Evolutionary conservation across 2,888 invertebrate species (phyloP), one percentile per base, ranked within the genome.

Genomic region (Lasioglossum morio): DNA sequence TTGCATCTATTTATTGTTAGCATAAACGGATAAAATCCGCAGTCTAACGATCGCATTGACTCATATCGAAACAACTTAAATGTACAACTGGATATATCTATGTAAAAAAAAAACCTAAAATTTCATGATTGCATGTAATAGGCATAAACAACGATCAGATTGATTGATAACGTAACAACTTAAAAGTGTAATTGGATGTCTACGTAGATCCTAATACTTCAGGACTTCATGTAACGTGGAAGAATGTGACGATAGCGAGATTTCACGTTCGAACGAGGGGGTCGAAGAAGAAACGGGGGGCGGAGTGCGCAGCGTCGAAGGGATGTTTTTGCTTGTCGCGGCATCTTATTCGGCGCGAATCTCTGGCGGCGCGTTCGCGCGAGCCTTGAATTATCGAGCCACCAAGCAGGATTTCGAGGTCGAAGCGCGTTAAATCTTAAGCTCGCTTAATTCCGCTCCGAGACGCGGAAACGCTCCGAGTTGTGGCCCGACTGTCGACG

Each of bases 361-460:
- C 87, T 87, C 87, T 70, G 90, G 87, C 90, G 87, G 85, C 88
- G 76, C 69, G 78, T 79, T 85, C 86, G 87, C 81, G 81, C 82
- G 82, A 70, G 75, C 46, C 77, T 66, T 87, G 89, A 88, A 89
- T 89, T 90, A 90, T 90, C 87, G 90, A 82, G 81, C 89, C 83
- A 82, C 88, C 78, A 77, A 87, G 80, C 82, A 83, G 81, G 81
- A 85, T 89, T 77, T 77, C 79, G 87, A 81, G 84, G 86, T 87
- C 79, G 90, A 86, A 84, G 74, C 85, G 85, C 87, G 88, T 89
- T 88, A 89, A 89, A 89, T 90, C 90, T 88, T 87, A 83, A 90
- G 87, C 84, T 82, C 80, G 79, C 79, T 89, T 90, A 91, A 90
- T 90, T 88, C 85, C 84, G 37, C 78, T 69, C 83, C 57, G 77